A percentile compares a stretch with the other conserved stretches of the same genome.
These are phyloP conservation scores for Apis dorsata DNA, from an alignment of 1,140 invertebrate species.

Conservation along the genomic window DNA sequence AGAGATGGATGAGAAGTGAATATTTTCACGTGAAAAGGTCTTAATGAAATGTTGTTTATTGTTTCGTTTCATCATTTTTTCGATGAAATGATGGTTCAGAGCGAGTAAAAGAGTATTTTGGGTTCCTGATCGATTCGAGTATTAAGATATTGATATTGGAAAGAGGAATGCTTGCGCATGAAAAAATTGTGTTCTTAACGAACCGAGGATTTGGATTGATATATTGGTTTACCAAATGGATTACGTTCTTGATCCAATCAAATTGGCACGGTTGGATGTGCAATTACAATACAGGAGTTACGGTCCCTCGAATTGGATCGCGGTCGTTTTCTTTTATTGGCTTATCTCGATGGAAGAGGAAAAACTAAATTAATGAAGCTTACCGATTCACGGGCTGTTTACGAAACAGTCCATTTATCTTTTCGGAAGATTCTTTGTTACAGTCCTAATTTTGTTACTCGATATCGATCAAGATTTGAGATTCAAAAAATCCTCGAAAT, in stretches of 20 bases:
- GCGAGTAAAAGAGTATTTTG: too few relatives aligned
- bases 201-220: not conserved
- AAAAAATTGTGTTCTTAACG: not conserved
- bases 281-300: slow-evolving; percentile 4
- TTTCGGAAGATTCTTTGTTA: too few relatives aligned
- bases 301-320: not conserved
- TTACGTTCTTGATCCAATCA: slow-evolving; percentile 35
- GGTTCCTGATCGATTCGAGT: too few relatives aligned
- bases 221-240: not conserved
- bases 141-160: not conserved
- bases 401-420: not conserved
- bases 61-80: too few relatives aligned
- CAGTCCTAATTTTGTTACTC: not conserved
- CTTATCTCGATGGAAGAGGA: not conserved
- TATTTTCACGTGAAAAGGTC: too few relatives aligned
- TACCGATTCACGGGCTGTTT: not conserved
- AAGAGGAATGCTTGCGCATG: not conserved
- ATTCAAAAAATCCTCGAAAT: not conserved
- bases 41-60: too few relatives aligned
- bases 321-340: slow-evolving; percentile 7
- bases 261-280: not conserved
- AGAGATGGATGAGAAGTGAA: too few relatives aligned
- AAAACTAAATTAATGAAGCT: not conserved
- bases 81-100: too few relatives aligned
- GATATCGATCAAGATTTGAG: too few relatives aligned